These are phyloP conservation scores for Chelonia mydas DNA, from an alignment of 2,797 vertebrate genomes.

Conservation along the genomic window DNA sequence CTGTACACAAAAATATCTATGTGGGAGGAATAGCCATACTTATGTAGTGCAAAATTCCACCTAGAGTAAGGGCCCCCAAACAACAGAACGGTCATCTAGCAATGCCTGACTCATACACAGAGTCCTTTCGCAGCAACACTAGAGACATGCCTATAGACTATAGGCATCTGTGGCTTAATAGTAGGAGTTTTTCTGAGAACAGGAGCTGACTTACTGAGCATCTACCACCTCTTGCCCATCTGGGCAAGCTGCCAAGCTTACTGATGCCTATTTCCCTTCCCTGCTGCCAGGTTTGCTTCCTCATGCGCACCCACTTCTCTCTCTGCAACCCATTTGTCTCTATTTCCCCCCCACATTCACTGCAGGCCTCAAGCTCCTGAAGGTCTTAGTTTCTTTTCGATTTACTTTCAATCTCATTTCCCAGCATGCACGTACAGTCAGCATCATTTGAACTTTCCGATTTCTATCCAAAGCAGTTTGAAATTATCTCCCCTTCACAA, in stretches of 20 bases:
- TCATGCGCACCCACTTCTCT: not conserved
- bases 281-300: not conserved
- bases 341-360: not conserved
- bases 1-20: not conserved
- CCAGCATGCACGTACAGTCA: fast-evolving
- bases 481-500: not conserved
- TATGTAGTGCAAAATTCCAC: not conserved
- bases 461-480: not conserved
- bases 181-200: not conserved
- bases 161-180: fast-evolving
- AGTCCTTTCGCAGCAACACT: fast-evolving
- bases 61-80: not conserved
- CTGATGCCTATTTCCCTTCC: not conserved
- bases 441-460: not conserved
- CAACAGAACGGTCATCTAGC: too few relatives aligned
- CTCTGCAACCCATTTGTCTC: not conserved
- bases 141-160: too few relatives aligned
- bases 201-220: not conserved
- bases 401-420: not conserved
- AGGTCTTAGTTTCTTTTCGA: not conserved
- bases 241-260: not conserved
- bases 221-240: not conserved
- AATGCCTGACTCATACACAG: not conserved
- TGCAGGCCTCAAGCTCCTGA: not conserved
- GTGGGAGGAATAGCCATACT: not conserved